phyloP scores from a whole-genome alignment of 2,113 vertebrate species.

The Eleginops maclovinus region DNA sequence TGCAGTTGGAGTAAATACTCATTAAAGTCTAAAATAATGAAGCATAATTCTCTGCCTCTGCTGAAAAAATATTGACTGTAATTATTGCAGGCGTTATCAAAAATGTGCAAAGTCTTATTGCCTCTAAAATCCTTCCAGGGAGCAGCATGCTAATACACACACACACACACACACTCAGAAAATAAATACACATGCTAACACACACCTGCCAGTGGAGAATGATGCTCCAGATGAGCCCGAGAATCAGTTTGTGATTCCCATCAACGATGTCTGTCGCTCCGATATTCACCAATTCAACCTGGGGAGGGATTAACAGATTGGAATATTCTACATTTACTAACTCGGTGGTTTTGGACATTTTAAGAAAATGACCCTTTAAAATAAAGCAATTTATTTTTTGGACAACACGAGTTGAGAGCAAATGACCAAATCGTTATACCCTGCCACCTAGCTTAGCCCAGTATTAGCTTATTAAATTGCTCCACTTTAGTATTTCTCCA shows the following conservation, averaged over 20 bases:
- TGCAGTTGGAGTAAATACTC: slow-evolving; percentile 1
- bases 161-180: not conserved
- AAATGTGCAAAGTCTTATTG: not conserved
- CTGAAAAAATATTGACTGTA: not conserved
- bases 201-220: slow-evolving; percentile 99
- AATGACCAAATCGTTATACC: not conserved
- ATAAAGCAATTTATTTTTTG: not conserved
- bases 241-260: slow-evolving; percentile 98
- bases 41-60: not conserved
- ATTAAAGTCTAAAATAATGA: not conserved
- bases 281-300: slow-evolving; percentile 99
- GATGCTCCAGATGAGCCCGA: slow-evolving; percentile 99
- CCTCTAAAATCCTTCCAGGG: not conserved
- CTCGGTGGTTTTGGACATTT: not conserved
- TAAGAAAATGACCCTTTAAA: not conserved
- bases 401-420: not conserved
- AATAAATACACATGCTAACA: not conserved
- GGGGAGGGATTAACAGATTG: not conserved
- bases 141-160: not conserved
- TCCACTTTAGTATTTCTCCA: not conserved
- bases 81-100: not conserved
- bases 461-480: not conserved
- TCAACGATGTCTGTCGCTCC: slow-evolving; percentile 97
- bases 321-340: not conserved
- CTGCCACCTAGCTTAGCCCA: not conserved